These are phyloP conservation scores for Lophotis ruficrista DNA, from an alignment of 2,113 vertebrate genomes.

Conservation along the genomic window DNA sequence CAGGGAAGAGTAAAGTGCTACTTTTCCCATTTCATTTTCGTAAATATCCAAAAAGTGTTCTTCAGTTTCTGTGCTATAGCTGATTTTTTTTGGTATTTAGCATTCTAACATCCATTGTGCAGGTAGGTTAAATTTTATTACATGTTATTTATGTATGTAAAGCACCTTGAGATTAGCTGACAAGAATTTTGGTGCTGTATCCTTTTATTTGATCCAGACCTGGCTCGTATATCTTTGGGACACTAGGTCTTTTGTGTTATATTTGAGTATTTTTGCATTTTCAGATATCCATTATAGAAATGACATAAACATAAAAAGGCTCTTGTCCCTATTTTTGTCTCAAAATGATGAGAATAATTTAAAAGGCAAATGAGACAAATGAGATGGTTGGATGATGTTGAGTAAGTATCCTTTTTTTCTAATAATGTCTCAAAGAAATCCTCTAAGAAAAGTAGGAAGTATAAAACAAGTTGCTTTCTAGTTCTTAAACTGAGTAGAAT, in stretches of 20 bases:
- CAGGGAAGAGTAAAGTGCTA: neutral
- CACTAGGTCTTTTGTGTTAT: neutral
- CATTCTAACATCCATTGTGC: neutral
- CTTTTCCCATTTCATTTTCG: neutral
- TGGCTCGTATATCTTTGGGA: neutral
- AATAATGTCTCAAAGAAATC: neutral
- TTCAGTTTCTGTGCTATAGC: neutral
- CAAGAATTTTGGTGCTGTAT: neutral
- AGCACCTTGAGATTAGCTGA: neutral
- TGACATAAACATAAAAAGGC: neutral
- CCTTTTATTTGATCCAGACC: neutral
- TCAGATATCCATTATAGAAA: neutral
- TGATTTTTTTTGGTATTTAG: neutral
- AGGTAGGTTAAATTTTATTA: neutral
- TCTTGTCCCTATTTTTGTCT: neutral
- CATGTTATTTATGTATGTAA: accelerated
- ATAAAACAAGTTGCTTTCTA: neutral
- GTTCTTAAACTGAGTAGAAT: neutral
- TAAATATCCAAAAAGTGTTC: neutral
- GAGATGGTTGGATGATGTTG: neutral
- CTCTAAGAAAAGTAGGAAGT: neutral
- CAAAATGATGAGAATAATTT: neutral
- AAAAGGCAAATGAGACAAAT: neutral
- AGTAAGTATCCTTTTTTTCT: neutral
- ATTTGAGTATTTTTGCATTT: neutral